A percentile compares a stretch with the other conserved stretches of the same genome.
phyloP scores from a whole-genome alignment of 2,113 vertebrate species.

The Clarias magur region DNA sequence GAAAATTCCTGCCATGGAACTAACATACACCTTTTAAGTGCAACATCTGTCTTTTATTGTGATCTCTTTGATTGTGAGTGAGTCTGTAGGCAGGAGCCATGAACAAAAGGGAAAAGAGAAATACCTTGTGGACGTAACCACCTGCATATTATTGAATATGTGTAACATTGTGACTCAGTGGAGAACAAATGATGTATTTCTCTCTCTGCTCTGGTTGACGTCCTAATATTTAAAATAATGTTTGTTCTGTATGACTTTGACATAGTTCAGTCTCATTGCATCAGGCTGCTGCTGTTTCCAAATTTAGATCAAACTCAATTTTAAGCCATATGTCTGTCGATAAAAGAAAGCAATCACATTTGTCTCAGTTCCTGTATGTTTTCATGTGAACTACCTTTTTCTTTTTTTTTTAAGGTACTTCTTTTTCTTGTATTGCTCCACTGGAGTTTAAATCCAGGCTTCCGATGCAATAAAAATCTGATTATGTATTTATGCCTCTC shows the following conservation, averaged over 20 bases:
- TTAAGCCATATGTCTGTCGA: not conserved
- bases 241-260: not conserved
- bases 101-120: not conserved
- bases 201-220: not conserved
- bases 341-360: not conserved
- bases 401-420: slow-evolving; percentile 13
- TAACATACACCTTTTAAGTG: not conserved
- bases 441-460: not conserved
- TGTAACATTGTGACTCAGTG: not conserved
- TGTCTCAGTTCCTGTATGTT: not conserved
- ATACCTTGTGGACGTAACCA: not conserved
- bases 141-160: not conserved
- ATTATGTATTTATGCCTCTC: not conserved
- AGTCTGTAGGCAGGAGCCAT: not conserved
- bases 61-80: not conserved
- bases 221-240: not conserved
- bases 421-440: not conserved
- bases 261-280: not conserved
- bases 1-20: not conserved
- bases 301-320: not conserved
- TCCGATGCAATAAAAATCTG: slow-evolving; percentile 8
- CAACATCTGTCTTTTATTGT: not conserved
- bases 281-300: not conserved
- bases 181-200: not conserved
- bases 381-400: slow-evolving; percentile 18